Evolutionary conservation across 2,888 invertebrate species (phyloP), one percentile per base, ranked within the genome.

Genomic region (Eristalis tenax): DNA sequence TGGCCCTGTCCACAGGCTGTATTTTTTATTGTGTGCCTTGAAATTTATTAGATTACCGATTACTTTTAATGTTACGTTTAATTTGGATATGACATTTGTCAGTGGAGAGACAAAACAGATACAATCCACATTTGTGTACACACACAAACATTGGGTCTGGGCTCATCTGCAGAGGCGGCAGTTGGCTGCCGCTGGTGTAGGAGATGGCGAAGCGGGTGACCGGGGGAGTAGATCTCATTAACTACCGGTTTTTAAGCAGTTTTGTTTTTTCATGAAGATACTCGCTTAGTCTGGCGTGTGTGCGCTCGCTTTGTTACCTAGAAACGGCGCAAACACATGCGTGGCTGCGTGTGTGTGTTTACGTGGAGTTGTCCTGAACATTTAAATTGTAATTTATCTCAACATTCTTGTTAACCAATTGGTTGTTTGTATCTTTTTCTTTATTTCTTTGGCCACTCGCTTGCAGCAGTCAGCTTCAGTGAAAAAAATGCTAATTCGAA

Each of bases 341-440:
- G 26, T 5, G 28, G 4, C 5, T 28, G 28, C 4, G 10, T 15
- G 56, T 38, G 75, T 57, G 35, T 32, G 32, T 35, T 43, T 35
- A 70, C 40, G 43, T 66, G 43, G 66, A 73, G 59, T 66, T 50
- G 73, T 59, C 23, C 38, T 66, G 86, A 83, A 75, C 74, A 83
- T 87, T 87, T 87, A 87, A 87, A 83, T 87, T 87, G 87, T 87
- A 83, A 87, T 87, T 87, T 87, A 87, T 87, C 83, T 87, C 73
- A 75, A 73, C 83, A 76, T 88, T 88, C 88, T 88, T 84, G 84
- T 88, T 88, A 88, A 88, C 88, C 88, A 88, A 88, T 88, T 84
- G 88, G 80, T 84, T 84, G 77, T 84, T 84, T 76, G 79, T 83
- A 76, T 79, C 40, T 75, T 83, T 80, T 61, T 57, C 63, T 73